phyloP scores from a whole-genome alignment of 2,113 vertebrate species.

The Dromas ardeola region DNA sequence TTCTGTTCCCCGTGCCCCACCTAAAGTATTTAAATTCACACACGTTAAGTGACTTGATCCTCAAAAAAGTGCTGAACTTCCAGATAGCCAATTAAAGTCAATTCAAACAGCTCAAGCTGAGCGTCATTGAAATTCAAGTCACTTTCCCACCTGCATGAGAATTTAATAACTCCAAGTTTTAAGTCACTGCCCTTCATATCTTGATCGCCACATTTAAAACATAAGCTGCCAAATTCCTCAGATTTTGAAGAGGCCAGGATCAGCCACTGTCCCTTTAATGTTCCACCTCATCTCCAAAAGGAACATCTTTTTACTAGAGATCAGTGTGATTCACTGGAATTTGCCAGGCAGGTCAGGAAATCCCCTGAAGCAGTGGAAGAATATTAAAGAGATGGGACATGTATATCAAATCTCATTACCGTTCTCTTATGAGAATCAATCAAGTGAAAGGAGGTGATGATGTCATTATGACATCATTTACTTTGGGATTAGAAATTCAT shows the following conservation, averaged over 20 bases:
- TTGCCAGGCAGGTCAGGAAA: slow-evolving; percentile 65
- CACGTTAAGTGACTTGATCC: neutral
- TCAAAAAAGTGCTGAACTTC: neutral
- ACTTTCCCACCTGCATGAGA: neutral
- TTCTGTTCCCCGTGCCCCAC: neutral
- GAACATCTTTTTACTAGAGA: slow-evolving; percentile 49
- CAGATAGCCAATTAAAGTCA: neutral
- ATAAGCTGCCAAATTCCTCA: neutral
- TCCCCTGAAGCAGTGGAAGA: slow-evolving; percentile 66
- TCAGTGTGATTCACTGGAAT: slow-evolving; percentile 59
- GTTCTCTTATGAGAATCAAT: slow-evolving; percentile 64
- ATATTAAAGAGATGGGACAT: slow-evolving; percentile 69
- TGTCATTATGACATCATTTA: slow-evolving; percentile 69
- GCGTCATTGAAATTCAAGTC: neutral
- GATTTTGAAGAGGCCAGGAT: neutral
- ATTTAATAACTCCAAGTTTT: neutral
- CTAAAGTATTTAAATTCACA: neutral
- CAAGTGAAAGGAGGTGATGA: slow-evolving; percentile 61
- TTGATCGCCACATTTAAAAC: neutral
- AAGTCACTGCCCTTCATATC: neutral
- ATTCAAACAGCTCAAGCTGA: neutral
- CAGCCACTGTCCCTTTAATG: slow-evolving; percentile 45
- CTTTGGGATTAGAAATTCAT: slow-evolving; percentile 65
- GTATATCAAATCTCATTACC: slow-evolving; percentile 73
- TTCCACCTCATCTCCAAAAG: slow-evolving; percentile 36